phyloP scores from a whole-genome alignment of 2,113 vertebrate species.

The Phalacrocorax carbo region DNA sequence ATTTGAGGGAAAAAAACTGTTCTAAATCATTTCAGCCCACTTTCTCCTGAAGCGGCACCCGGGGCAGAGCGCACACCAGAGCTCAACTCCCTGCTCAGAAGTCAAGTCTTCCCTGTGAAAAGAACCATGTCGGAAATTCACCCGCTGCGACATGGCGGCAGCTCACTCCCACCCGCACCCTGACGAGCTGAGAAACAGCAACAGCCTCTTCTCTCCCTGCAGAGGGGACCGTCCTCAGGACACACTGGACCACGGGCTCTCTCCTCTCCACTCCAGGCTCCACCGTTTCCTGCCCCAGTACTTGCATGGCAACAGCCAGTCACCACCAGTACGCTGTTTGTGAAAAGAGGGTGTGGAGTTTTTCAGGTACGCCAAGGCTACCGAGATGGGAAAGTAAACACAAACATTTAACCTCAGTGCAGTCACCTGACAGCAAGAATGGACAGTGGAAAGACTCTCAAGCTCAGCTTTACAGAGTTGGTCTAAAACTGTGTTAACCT shows the following conservation, averaged over 20 bases:
- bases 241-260: accelerated
- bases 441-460: background rate
- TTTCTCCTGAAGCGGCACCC: background rate
- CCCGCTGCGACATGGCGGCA: background rate
- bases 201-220: background rate
- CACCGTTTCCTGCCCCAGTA: accelerated
- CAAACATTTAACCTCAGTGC: background rate
- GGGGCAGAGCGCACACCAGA: background rate
- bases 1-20: background rate
- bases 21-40: background rate
- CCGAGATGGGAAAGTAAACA: background rate
- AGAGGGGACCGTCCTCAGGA: background rate
- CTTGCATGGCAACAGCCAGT: accelerated
- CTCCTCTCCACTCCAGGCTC: background rate
- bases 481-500: background rate
- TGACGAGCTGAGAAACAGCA: background rate
- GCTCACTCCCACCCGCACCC: background rate
- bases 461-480: background rate
- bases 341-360: accelerated
- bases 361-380: background rate
- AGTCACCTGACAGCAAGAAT: accelerated
- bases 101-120: background rate
- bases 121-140: background rate
- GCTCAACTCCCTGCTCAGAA: background rate
- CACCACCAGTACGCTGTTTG: background rate